A percentile compares a stretch with the other conserved stretches of the same genome.
phyloP scores from a whole-genome alignment of 2,888 invertebrate species.

The Temnothorax rugatulus region DNA sequence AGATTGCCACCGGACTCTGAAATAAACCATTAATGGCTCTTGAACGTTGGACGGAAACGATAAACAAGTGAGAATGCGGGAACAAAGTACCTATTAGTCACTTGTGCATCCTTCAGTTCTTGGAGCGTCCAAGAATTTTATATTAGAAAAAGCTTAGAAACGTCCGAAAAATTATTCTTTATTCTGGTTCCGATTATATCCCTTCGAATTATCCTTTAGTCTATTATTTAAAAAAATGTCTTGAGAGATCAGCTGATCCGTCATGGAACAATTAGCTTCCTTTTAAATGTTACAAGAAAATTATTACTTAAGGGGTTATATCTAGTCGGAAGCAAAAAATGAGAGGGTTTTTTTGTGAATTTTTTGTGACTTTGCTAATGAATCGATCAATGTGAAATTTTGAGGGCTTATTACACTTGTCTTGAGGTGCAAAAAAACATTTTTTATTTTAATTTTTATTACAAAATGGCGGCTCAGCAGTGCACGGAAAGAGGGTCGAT shows the following conservation, averaged over 20 bases:
- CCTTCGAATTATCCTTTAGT: not conserved
- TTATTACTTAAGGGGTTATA: no score
- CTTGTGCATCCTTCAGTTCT: not conserved
- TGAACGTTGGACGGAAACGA: conserved; percentile 9
- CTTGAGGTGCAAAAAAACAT: no score
- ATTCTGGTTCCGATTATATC: not conserved
- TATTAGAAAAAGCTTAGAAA: not conserved
- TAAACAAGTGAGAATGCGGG: not conserved
- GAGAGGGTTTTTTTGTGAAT: no score
- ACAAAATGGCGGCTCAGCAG: no score
- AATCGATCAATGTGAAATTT: no score
- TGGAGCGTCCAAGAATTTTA: not conserved
- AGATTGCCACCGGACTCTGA: conserved; percentile 8
- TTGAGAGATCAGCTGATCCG: not conserved
- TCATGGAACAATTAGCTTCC: not conserved
- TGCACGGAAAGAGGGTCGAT: no score
- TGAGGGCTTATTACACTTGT: no score
- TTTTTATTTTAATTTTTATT: no score
- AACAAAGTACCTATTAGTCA: not conserved
- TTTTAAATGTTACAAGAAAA: not conserved
- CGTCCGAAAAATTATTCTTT: not conserved
- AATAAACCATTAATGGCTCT: conserved; percentile 6
- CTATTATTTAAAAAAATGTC: not conserved
- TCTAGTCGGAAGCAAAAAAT: no score
- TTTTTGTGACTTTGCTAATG: no score